Conservation (phyloP, 1,140 invertebrate genomes). For the Plodia interpunctella region DNA sequence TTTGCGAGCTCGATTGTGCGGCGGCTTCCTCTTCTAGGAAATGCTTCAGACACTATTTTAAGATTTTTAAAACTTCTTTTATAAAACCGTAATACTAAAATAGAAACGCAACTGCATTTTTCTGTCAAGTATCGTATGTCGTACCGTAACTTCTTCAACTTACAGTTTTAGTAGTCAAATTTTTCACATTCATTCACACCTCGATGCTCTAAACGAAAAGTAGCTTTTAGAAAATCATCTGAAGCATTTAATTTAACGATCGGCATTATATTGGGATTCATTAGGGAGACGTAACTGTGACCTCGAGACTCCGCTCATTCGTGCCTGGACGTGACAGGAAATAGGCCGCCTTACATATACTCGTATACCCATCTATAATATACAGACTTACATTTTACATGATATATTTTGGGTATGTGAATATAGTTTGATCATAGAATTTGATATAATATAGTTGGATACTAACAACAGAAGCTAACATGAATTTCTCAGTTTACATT, state of each 20-base stretch:
- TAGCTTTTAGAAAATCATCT: neutral
- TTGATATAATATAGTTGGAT: too few species aligned
- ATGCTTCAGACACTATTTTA: neutral
- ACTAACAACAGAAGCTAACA: too few species aligned
- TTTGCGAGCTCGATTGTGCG: neutral
- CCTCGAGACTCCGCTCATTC: neutral
- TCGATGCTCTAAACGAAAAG: too few species aligned
- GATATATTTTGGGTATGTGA: neutral
- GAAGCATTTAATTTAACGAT: neutral
- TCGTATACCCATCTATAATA: too few species aligned
- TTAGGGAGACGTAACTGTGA: neutral
- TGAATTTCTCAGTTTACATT: neutral
- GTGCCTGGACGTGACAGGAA: slow-evolving; percentile 3
- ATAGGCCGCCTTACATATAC: neutral
- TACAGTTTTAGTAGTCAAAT: too few species aligned
- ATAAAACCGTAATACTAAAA: neutral
- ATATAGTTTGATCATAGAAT: too few species aligned
- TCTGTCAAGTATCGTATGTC: too few species aligned
- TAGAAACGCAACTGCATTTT: neutral
- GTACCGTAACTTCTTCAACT: too few species aligned
- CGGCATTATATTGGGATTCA: neutral
- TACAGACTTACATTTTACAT: neutral
- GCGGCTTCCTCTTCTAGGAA: neutral
- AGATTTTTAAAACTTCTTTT: neutral
- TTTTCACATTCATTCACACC: too few species aligned